These are phyloP conservation scores for Pseudomyrmex sp. DNA, from an alignment of 1,140 invertebrate species.

Conservation along the genomic window DNA sequence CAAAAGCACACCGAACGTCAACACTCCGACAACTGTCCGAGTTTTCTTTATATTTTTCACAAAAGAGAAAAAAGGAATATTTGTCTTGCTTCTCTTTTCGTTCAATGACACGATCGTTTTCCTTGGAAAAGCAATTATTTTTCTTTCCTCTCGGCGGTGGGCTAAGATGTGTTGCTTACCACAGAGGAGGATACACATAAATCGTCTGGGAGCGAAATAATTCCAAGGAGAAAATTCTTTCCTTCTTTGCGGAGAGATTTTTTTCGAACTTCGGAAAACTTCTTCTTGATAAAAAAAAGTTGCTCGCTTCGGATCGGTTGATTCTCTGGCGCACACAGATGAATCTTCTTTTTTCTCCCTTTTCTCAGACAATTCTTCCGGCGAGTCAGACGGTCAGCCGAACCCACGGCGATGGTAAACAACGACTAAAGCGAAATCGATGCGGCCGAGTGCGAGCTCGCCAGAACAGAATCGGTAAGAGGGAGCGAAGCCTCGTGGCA, in stretches of 20 bases:
- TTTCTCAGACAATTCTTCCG: neutral
- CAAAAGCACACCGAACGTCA: slow-evolving; percentile 20
- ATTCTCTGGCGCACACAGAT: neutral
- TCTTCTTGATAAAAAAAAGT: neutral
- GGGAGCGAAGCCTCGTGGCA: slow-evolving; percentile 35
- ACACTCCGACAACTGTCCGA: neutral
- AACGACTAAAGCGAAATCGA: slow-evolving; percentile 69
- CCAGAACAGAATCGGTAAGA: slow-evolving; percentile 43
- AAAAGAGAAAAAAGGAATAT: slow-evolving; percentile 1
- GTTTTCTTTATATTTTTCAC: neutral
- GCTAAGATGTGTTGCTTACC: neutral
- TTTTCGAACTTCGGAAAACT: neutral
- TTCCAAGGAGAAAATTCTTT: neutral
- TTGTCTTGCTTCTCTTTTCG: slow-evolving; percentile 10
- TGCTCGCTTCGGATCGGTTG: neutral
- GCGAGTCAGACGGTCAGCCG: slow-evolving; percentile 28
- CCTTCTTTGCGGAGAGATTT: neutral
- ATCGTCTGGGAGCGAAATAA: neutral
- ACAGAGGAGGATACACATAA: neutral
- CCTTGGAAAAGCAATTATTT: slow-evolving; percentile 22
- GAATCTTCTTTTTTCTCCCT: neutral
- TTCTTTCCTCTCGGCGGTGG: slow-evolving; percentile 3
- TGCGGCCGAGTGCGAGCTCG: slow-evolving; percentile 34
- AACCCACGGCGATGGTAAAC: slow-evolving; percentile 60
- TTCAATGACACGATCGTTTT: slow-evolving; percentile 1